These are phyloP conservation scores for Semnopithecus entellus DNA, from an alignment of 2,113 vertebrate species.

Conservation along the genomic window DNA sequence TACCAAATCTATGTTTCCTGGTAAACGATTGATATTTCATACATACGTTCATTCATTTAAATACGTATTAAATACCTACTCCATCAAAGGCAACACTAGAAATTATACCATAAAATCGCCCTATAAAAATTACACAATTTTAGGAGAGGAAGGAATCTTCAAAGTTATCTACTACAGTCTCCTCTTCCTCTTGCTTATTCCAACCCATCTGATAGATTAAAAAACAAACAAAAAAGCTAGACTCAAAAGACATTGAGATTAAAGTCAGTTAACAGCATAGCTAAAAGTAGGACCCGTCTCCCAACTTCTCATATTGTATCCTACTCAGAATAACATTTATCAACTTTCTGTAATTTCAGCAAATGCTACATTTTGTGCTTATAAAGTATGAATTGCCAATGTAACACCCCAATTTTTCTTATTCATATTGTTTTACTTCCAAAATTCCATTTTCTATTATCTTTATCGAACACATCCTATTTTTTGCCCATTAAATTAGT, in stretches of 20 bases:
- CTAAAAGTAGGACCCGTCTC: not conserved
- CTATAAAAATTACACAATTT: not conserved
- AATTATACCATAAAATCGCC: not conserved
- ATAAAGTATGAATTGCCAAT: not conserved
- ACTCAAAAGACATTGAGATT: not conserved
- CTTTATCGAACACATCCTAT: constrained; percentile 32
- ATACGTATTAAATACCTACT: not conserved
- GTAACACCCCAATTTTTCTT: constrained; percentile 9
- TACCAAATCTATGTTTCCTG: constrained; percentile 6
- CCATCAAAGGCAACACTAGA: not conserved
- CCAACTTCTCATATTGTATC: not conserved
- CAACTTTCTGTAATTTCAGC: not conserved
- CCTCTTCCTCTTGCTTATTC: not conserved
- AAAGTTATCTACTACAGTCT: not conserved
- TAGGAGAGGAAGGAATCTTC: not conserved
- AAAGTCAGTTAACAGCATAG: constrained; percentile 1
- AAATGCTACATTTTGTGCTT: constrained; percentile 14
- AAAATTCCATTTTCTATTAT: constrained; percentile 56
- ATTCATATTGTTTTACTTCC: not conserved
- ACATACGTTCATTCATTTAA: not conserved
- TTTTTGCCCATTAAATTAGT: not conserved
- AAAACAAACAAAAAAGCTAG: not conserved
- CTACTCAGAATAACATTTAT: not conserved
- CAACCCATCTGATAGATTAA: not conserved
- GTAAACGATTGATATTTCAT: not conserved